These are phyloP conservation scores for Drosophila cognata DNA, from an alignment of 2,888 invertebrate genomes.

Conservation along the genomic window DNA sequence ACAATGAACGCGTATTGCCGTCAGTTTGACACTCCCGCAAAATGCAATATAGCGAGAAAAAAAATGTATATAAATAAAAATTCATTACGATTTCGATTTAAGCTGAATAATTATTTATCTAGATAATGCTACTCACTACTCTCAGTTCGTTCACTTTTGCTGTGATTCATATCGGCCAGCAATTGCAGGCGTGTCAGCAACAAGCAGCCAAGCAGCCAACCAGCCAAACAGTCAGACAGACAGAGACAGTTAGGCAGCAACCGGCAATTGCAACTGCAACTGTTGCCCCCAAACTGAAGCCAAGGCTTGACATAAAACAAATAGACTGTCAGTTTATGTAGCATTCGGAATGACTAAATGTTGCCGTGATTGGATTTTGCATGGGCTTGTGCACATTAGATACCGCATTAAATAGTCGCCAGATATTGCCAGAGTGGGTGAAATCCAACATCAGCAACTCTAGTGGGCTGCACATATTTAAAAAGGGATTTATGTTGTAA, in stretches of 20 bases:
- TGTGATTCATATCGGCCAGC: conserved; percentile 82
- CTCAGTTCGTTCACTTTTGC: conserved; percentile 27
- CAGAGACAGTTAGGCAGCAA: conserved; percentile 16
- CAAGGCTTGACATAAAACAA: conserved; percentile 72
- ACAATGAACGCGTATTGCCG: conserved; percentile 71
- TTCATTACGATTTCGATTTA: conserved; percentile 81
- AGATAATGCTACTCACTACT: conserved; percentile 73
- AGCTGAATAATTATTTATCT: conserved; percentile 82
- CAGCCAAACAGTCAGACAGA: neutral
- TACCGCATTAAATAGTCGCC: conserved; percentile 42
- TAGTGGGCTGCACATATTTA: conserved; percentile 12
- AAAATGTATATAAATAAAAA: conserved; percentile 41
- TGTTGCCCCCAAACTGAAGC: conserved; percentile 52
- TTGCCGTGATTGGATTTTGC: conserved; percentile 66
- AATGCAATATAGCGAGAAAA: conserved; percentile 42
- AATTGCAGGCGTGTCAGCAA: conserved; percentile 82
- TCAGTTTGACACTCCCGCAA: conserved; percentile 79
- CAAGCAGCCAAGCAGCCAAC: conserved; percentile 37
- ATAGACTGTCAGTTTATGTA: conserved; percentile 78
- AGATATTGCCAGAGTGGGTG: conserved; percentile 33
- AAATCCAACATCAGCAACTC: conserved; percentile 11
- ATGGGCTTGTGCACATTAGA: conserved; percentile 51
- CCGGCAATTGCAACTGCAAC: conserved; percentile 9
- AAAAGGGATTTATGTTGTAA: neutral
- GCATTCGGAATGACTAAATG: conserved; percentile 78